Conservation (phyloP, 2,113 vertebrate genomes). For the Dicentrarchus labrax region DNA sequence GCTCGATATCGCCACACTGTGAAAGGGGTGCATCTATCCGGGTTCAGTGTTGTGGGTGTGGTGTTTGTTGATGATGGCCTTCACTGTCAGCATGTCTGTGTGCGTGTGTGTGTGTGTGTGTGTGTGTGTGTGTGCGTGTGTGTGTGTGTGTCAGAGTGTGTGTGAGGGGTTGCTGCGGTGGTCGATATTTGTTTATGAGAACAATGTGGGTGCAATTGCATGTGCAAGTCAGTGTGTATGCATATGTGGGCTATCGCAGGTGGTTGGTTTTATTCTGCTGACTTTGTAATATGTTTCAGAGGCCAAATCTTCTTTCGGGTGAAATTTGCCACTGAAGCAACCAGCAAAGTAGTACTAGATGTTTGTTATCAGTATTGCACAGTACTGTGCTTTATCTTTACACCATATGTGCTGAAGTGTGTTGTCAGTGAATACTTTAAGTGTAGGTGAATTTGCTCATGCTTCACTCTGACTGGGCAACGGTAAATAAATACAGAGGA, state of each 20-base stretch:
- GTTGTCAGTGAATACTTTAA: not conserved
- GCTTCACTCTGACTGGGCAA: not conserved
- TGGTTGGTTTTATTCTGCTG: slow-evolving; percentile 50
- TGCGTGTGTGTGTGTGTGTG: slow-evolving; percentile 14
- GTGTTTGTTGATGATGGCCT: slow-evolving; percentile 18
- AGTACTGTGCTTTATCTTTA: not conserved
- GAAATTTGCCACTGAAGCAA: slow-evolving; percentile 24
- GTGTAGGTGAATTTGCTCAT: not conserved
- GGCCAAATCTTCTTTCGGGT: slow-evolving; percentile 16
- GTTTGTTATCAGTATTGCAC: not conserved
- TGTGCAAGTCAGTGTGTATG: slow-evolving; percentile 1
- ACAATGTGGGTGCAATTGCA: not conserved
- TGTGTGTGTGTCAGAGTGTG: not conserved
- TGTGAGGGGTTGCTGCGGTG: not conserved
- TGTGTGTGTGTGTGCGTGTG: not conserved
- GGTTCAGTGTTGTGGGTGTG: not conserved
- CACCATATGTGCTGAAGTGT: not conserved
- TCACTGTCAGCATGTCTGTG: slow-evolving; percentile 10
- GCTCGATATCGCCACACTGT: slow-evolving; percentile 18
- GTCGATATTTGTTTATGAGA: not conserved
- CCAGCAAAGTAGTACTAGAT: not conserved
- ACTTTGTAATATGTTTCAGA: slow-evolving; percentile 30
- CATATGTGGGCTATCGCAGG: slow-evolving; percentile 28
- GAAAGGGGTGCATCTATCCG: slow-evolving; percentile 21
- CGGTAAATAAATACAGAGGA: slow-evolving; percentile 5